Evolutionary conservation across 2,797 vertebrate species (phyloP).

Genomic region (Sternotherus odoratus): DNA sequence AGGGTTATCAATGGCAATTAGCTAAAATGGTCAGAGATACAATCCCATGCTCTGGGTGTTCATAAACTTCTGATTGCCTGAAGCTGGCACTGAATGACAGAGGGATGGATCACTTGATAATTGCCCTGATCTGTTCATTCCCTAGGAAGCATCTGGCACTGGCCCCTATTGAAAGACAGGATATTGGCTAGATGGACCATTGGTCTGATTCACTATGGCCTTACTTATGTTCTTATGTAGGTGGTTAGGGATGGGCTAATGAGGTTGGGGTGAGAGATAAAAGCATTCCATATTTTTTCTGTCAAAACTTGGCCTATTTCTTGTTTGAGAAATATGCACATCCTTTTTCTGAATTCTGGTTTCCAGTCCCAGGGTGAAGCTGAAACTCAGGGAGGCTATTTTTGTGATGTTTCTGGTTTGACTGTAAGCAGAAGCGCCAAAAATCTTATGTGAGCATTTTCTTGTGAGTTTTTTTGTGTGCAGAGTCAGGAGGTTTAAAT

Average conservation of each 20-base stretch:
- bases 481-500: not conserved
- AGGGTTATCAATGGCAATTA: too few species aligned
- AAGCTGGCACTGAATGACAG: too few species aligned
- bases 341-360: not conserved
- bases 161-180: not conserved
- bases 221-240: not conserved
- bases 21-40: too few species aligned
- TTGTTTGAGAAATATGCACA: not conserved
- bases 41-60: too few species aligned
- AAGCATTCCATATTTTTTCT: not conserved
- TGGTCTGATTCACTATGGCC: not conserved
- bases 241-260: not conserved
- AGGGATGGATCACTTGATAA: too few species aligned
- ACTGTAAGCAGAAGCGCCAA: conserved; percentile 34
- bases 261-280: not conserved
- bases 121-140: not conserved
- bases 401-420: not conserved
- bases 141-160: not conserved
- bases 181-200: not conserved
- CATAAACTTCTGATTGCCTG: too few species aligned
- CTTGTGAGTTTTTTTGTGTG: not conserved
- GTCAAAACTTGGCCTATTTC: not conserved
- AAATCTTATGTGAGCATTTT: not conserved
- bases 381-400: not conserved
- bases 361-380: not conserved